phyloP scores from a whole-genome alignment of 1,140 invertebrate species.

The Saccostrea glomerata region DNA sequence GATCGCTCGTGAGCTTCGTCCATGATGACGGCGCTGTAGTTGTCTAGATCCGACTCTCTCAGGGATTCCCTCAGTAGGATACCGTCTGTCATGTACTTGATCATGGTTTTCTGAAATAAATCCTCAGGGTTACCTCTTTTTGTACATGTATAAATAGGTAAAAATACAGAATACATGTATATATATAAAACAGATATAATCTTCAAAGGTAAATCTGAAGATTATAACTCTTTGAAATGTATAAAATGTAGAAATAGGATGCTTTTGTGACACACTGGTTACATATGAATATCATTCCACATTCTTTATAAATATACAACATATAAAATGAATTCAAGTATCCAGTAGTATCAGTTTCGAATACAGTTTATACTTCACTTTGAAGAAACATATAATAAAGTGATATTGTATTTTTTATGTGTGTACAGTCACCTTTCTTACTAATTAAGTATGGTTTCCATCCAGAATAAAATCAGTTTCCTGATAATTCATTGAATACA shows the following conservation, averaged over 20 bases:
- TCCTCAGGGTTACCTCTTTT: too few species aligned
- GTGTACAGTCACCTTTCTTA: too few species aligned
- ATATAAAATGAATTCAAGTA: too few species aligned
- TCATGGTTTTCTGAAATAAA: conserved; percentile 87
- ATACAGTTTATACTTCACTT: too few species aligned
- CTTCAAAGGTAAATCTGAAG: not conserved
- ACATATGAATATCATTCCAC: not conserved
- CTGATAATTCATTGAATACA: conserved; percentile 30
- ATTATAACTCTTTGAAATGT: not conserved
- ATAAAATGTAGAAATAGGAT: not conserved
- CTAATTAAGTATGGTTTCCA: too few species aligned
- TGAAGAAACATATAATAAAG: too few species aligned
- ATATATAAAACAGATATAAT: conserved; percentile 30
- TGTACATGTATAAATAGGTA: too few species aligned
- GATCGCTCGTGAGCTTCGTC: conserved; percentile 99
- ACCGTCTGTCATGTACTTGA: conserved; percentile 99
- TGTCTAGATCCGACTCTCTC: conserved; percentile 95
- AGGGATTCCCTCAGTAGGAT: conserved; percentile 97
- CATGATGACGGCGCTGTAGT: conserved; percentile 98
- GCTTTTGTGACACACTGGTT: not conserved
- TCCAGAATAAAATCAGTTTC: not conserved
- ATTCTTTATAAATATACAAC: not conserved
- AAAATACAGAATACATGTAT: too few species aligned
- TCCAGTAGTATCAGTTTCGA: too few species aligned
- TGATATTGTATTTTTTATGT: too few species aligned